Percentiles rank a stretch among this genome's conserved stretches.
These are phyloP conservation scores for Etheostoma cragini DNA, from an alignment of 2,113 vertebrate species.

Conservation along the genomic window DNA sequence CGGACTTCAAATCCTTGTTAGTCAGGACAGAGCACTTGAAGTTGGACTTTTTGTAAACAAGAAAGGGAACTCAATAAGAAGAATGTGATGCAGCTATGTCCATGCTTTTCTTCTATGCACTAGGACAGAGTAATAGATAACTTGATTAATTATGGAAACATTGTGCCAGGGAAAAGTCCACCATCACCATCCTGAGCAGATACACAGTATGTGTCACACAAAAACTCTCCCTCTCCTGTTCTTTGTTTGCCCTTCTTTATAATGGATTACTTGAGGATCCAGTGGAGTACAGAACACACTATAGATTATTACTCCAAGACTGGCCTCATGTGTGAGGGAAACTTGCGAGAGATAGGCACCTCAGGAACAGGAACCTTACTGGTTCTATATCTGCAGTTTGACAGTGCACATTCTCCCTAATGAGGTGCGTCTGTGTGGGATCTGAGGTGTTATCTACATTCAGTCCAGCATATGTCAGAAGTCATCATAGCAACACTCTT, in stretches of 20 bases:
- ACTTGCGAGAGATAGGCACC: slow-evolving; percentile 5
- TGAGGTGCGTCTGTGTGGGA: background rate
- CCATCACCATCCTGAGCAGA: slow-evolving; percentile 15
- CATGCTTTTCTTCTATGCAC: slow-evolving; percentile 34
- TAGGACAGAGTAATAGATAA: slow-evolving; percentile 10
- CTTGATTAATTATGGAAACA: background rate
- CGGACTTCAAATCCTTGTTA: background rate
- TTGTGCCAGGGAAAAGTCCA: slow-evolving; percentile 5
- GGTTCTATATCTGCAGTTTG: slow-evolving; percentile 5
- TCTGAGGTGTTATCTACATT: background rate
- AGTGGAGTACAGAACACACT: background rate
- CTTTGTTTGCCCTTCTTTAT: slow-evolving; percentile 1
- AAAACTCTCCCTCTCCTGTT: background rate
- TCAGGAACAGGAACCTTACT: slow-evolving; percentile 42
- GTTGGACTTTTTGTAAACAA: slow-evolving; percentile 12
- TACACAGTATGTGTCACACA: background rate
- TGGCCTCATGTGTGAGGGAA: slow-evolving; percentile 20
- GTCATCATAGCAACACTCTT: background rate
- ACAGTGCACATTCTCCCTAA: background rate
- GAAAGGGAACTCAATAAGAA: slow-evolving; percentile 3
- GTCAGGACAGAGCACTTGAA: slow-evolving; percentile 20
- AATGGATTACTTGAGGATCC: slow-evolving; percentile 25
- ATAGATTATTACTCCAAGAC: slow-evolving; percentile 19
- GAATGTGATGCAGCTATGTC: slow-evolving; percentile 2
- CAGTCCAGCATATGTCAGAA: background rate